Base-by-base conservation (phyloP, 2,888 invertebrate species). In the Hydrotaea cyrtoneurina region DNA sequence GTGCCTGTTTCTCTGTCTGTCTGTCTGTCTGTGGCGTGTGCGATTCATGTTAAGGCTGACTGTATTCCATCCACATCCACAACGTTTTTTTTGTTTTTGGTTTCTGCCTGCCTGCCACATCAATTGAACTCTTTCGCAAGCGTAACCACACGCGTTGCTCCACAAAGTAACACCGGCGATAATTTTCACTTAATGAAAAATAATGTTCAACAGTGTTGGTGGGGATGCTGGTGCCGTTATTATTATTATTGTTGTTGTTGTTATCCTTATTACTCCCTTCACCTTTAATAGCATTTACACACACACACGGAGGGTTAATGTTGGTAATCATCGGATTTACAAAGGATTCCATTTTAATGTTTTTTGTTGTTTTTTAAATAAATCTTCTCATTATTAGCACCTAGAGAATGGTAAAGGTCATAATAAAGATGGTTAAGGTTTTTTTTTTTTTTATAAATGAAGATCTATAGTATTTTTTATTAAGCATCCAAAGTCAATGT, bases 111-210 rank as follows among this genome's bases (percentile, higher is more conserved):
- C 39, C 39, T n/a, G 50, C 76, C n/a, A 36, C 73, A 19, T 46
- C 57, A 50, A 76, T 50, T 15, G 26, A 50, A 59, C 76, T 17
- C 23, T 13, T 23, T 21, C 23, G 26, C 15, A n/a, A 26, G 59
- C 59, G 15, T 59, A 83, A 74, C 77, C 80, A 74, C 77, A 83
- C 69, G 79, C 83, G 76, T 76, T 64, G 75, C 55, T 55, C 75
- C 55, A 72, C 79, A 57, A 73, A 57, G 76, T 77, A 83, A 76
- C 75, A 73, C 36, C 26, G 59, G 57, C 77, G 57, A 80, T 80
- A 77, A 80, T 83, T 77, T 83, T 19, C 77, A 74, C 73, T 77
- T 80, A 83, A 83, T 83, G 73, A 83, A 80, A 76, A 83, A 43
- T 77, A 83, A 83, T 79, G 76, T 76, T 76, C 17, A 43, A 31